Evolutionary conservation across 2,888 invertebrate species (phyloP).

Genomic region (Melieria omissa): DNA sequence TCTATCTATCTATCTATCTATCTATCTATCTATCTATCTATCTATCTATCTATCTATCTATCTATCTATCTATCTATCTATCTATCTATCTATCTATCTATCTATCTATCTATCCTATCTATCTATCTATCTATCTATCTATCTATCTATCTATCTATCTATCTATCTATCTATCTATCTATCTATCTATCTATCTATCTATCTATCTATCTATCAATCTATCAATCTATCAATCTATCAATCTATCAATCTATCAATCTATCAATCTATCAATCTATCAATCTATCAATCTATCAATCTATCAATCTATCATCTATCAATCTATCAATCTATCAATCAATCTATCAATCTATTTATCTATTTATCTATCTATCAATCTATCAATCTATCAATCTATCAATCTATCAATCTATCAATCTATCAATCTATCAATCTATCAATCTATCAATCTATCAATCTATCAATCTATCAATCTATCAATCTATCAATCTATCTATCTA

Average conservation of each 20-base stretch:
- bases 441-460: slow-evolving; percentile 13
- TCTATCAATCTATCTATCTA: slow-evolving; percentile 13
- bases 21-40: slow-evolving; percentile 22
- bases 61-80: slow-evolving; percentile 19
- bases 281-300: slow-evolving; percentile 17
- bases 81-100: slow-evolving; percentile 26
- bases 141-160: slow-evolving; percentile 11
- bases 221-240: slow-evolving; percentile 15
- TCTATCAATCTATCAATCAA: slow-evolving; percentile 1
- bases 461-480: slow-evolving; percentile 8
- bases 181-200: slow-evolving; percentile 25
- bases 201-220: slow-evolving; percentile 21
- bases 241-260: slow-evolving; percentile 7
- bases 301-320: too few relatives aligned
- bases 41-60: slow-evolving; percentile 22
- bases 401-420: slow-evolving; percentile 5
- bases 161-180: slow-evolving; percentile 27
- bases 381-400: slow-evolving; percentile 2
- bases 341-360: too few relatives aligned
- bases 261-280: slow-evolving; percentile 11
- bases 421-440: slow-evolving; percentile 10
- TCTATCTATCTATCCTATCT: slow-evolving; percentile 24
- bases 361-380: too few relatives aligned
- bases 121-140: slow-evolving; percentile 25
- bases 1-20: slow-evolving; percentile 22